Conservation (phyloP, 2,113 vertebrate species). For the Paedocypris sp. region DNA sequence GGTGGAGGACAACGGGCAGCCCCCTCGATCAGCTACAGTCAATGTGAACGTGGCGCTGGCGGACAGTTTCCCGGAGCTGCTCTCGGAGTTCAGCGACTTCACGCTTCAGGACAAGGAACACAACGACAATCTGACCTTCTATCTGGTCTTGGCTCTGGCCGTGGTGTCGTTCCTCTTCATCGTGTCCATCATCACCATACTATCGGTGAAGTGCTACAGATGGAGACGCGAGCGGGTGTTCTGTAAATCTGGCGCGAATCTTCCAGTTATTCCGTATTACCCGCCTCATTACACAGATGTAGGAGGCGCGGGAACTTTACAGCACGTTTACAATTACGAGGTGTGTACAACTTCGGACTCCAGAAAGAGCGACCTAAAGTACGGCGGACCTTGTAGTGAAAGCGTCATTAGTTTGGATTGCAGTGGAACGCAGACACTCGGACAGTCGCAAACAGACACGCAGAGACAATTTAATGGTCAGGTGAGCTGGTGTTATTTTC, state of each 20-base stretch:
- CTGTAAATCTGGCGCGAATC: slow-evolving; percentile 30
- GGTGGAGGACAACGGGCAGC: slow-evolving; percentile 26
- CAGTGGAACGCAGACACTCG: slow-evolving; percentile 15
- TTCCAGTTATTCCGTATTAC: slow-evolving; percentile 40
- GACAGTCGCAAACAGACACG: not conserved
- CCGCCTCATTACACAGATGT: slow-evolving; percentile 39
- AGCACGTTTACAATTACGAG: slow-evolving; percentile 35
- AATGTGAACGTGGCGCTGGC: slow-evolving; percentile 53
- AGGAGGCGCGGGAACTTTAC: slow-evolving; percentile 31
- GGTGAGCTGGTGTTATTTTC: not conserved
- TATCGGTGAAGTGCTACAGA: slow-evolving; percentile 38
- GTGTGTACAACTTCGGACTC: slow-evolving; percentile 33
- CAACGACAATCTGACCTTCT: slow-evolving; percentile 42
- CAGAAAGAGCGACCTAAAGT: slow-evolving; percentile 31
- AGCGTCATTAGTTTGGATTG: slow-evolving; percentile 25
- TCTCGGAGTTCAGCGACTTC: slow-evolving; percentile 51
- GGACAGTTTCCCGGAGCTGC: slow-evolving; percentile 56
- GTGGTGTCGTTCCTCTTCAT: slow-evolving; percentile 53
- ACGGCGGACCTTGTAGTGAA: slow-evolving; percentile 16
- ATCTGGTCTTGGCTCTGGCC: slow-evolving; percentile 34
- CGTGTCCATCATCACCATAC: slow-evolving; percentile 40
- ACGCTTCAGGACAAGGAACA: slow-evolving; percentile 37
- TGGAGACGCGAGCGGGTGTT: slow-evolving; percentile 28
- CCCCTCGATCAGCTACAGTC: slow-evolving; percentile 40
- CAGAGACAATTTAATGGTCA: slow-evolving; percentile 7